Percentiles rank a stretch among this genome's conserved stretches.
Conservation (phyloP, 2,888 invertebrate genomes). For the Cryptus viduatorius region DNA sequence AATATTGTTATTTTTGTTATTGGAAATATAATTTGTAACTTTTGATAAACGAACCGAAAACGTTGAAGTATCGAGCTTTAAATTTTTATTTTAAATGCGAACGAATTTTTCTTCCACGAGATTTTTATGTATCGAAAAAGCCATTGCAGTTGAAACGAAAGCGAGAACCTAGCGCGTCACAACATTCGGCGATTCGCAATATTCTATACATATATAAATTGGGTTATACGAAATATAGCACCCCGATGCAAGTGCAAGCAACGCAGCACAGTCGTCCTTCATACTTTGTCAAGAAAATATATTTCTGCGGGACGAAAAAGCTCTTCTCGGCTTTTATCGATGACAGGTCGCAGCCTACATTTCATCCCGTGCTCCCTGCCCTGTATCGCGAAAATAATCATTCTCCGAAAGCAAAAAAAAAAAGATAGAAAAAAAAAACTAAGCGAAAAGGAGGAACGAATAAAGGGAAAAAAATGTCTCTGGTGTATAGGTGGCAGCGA, state of each 20-base stretch:
- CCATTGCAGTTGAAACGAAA: not conserved
- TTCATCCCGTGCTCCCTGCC: conserved; percentile 35
- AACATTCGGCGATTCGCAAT: no score
- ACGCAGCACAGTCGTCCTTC: conserved; percentile 25
- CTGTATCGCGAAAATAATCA: conserved; percentile 60
- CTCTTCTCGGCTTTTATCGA: conserved; percentile 49
- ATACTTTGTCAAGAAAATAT: conserved; percentile 32
- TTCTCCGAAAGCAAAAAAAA: conserved; percentile 39
- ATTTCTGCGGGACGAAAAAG: conserved; percentile 18
- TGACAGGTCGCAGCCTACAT: conserved; percentile 66
- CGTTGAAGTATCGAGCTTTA: no score
- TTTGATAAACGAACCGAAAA: no score
- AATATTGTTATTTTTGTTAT: no score
- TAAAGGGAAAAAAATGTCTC: conserved; percentile 56
- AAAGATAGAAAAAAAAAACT: conserved; percentile 2
- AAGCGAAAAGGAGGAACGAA: conserved; percentile 52
- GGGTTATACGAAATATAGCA: not conserved
- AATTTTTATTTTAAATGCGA: no score
- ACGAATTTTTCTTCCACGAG: not conserved
- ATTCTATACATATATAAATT: not conserved
- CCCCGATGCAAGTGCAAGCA: conserved; percentile 10
- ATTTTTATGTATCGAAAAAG: not conserved
- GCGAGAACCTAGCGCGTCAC: no score
- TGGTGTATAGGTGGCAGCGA: conserved; percentile 57
- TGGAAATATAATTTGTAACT: no score